A percentile compares a stretch with the other conserved stretches of the same genome.
phyloP scores from a whole-genome alignment of 2,113 vertebrate genomes.

The Propithecus coquereli region DNA sequence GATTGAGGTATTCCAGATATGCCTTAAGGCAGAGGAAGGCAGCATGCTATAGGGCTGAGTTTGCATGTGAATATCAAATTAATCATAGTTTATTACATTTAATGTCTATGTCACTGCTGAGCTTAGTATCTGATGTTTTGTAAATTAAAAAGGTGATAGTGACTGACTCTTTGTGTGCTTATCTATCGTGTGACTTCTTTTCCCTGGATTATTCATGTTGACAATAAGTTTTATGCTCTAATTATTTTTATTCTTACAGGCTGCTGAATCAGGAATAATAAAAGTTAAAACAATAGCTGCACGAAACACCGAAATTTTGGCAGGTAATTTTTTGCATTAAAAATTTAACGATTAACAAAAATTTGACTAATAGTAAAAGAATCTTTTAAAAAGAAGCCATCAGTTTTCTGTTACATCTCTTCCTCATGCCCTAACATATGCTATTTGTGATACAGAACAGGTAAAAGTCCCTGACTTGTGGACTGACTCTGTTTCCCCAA shows the following conservation, averaged over 20 bases:
- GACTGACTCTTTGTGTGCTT: conserved; percentile 8
- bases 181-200: conserved; percentile 55
- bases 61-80: not conserved
- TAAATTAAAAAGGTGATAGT: conserved; percentile 42
- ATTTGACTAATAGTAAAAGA: conserved; percentile 47
- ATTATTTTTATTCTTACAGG: conserved; percentile 85
- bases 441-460: not conserved
- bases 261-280: conserved; percentile 99
- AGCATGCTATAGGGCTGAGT: not conserved
- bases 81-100: conserved; percentile 37
- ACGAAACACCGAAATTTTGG: conserved; percentile 93
- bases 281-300: conserved; percentile 99
- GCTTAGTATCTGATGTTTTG: not conserved
- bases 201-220: conserved; percentile 34
- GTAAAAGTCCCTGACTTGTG: not conserved
- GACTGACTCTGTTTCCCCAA: conserved; percentile 10
- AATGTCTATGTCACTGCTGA: not conserved
- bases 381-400: conserved; percentile 18
- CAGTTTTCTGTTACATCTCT: not conserved
- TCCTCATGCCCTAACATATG: not conserved
- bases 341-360: conserved; percentile 55
- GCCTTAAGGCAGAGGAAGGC: not conserved
- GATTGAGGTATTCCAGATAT: not conserved
- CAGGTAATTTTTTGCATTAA: conserved; percentile 87
- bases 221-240: conserved; percentile 58